Evolutionary conservation across 2,797 vertebrate genomes (phyloP), one percentile per base, ranked within the genome.

Genomic region (Siniperca undulata): DNA sequence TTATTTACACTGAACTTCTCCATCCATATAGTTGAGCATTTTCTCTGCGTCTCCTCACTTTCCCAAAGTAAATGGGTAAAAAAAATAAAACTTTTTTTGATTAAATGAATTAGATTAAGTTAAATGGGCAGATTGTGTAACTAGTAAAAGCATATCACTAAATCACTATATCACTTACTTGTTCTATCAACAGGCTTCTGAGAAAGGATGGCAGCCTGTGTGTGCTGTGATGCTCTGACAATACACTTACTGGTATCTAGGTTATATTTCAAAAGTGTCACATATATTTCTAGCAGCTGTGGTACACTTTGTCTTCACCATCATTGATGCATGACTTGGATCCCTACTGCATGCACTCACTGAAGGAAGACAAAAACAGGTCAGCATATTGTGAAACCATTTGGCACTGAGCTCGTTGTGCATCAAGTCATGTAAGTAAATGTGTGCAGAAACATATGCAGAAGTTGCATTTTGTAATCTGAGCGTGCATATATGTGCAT

Each of bases 301-400:
- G 36, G 79, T 79, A 72, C 77, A 75, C 66, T 82, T 87, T 81
- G 91, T 93, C 85, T 87, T 74, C 46, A 80, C 72, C 73, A 87
- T 91, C 87, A 90, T 59, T 73, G 64, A 86, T 86, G 84, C 88
- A 88, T 88, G 79, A 91, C 79, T 89, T 86, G 81, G 61, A 79
- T 89, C 86, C 70, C 52, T 44, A 40, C 80, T 83, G 88, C 91
- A 80, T 84, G 88, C 78, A 85, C 78, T 84, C 78, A 75, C 65
- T 83, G 72, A 79, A 78, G 80, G 80, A 80, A 93, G 82, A 80
- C 92, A 78, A 91, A 94, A 90, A 91, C 79, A 89, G 86, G 86
- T 90, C 91, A 93, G 77, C 65, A 85, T 81, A 89, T 95, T 95
- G 94, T 84, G 93, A 89, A 95, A 95, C 86, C 72, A 62, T 56